Evolutionary conservation across 2,888 invertebrate genomes (phyloP), one percentile per base, ranked within the genome.

Genomic region (Creontiades dilutus): DNA sequence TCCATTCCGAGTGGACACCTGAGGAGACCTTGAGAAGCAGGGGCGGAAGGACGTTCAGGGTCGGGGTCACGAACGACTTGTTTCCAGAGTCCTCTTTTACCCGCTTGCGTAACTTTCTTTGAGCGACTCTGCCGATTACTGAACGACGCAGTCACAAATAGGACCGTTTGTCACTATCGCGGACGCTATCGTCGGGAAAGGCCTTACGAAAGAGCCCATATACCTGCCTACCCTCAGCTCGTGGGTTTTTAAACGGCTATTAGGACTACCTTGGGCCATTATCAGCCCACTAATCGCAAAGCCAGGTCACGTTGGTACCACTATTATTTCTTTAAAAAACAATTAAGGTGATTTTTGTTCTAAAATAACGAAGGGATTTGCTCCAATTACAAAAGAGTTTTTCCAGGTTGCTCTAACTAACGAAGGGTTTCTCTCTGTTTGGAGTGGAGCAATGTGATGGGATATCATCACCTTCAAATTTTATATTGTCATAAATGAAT

Each of bases 31-130:
- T 68, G 68, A 68, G 68, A 68, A 23, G 68, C 68, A 23, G 19
- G 68, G 23, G 68, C 19, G 23, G 12, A 68, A 78, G 78, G 78
- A 46, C 78, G 78, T 19, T 78, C 78, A 78, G 78, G 78, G 78
- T 78, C 78, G 78, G 47, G 78, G 78, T 78, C 78, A 47, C 68
- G 78, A 78, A 37, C 28, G 47, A 78, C 78, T 78, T 78, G 78
- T 46, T 78, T 19, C 78, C 37, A 46, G 37, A 27, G 14, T 28
- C n/a, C 16, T 78, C 27, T 14, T 28, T 19, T 78, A 46, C 47
- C 4, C 19, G 37, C 37, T 78, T 78, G 78, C 78, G 78, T 78
- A 78, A 78, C 76, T 1, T 75, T 3, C 1, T 28, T 76, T n/a
- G n/a, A n/a, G n/a, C 23, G 78, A 16, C 37, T 23, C 27, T 0